These are phyloP conservation scores for Ardeotis arabs DNA, from an alignment of 2,113 vertebrate species.

Conservation along the genomic window DNA sequence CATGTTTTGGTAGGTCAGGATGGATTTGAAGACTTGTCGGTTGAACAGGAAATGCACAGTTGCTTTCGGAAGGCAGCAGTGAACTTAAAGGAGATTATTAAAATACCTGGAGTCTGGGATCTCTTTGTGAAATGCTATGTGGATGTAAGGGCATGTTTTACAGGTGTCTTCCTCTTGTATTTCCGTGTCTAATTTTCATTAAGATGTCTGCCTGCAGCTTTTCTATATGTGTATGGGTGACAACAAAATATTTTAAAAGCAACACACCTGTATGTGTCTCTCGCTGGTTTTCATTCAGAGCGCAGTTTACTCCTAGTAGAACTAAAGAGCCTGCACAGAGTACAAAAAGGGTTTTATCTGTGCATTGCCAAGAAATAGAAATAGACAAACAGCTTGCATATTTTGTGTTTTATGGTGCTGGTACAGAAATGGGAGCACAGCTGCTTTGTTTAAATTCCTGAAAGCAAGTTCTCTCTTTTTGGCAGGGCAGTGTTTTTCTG, in stretches of 20 bases:
- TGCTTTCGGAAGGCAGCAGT: conserved; percentile 86
- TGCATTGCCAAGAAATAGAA: not conserved
- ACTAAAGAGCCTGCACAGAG: not conserved
- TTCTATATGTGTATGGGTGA: not conserved
- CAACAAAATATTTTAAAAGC: not conserved
- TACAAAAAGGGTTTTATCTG: not conserved
- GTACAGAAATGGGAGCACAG: not conserved
- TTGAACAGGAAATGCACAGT: conserved; percentile 74
- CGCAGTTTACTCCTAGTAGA: not conserved
- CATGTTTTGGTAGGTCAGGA: conserved; percentile 59
- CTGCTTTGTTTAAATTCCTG: not conserved
- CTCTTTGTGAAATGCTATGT: conserved; percentile 87
- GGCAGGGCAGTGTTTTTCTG: not conserved
- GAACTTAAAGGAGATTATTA: conserved; percentile 80
- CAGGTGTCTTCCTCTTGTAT: not conserved
- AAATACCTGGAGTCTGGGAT: conserved; percentile 91
- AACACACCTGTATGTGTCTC: accelerated
- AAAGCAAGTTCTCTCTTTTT: not conserved
- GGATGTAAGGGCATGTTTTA: conserved; percentile 77
- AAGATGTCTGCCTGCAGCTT: not conserved
- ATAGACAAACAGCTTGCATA: not conserved
- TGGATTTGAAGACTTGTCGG: conserved; percentile 44
- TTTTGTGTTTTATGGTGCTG: not conserved
- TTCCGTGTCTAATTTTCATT: not conserved
- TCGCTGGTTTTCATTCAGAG: not conserved